Conservation (phyloP, 2,113 vertebrate genomes). For the Mionectes macconnelli region DNA sequence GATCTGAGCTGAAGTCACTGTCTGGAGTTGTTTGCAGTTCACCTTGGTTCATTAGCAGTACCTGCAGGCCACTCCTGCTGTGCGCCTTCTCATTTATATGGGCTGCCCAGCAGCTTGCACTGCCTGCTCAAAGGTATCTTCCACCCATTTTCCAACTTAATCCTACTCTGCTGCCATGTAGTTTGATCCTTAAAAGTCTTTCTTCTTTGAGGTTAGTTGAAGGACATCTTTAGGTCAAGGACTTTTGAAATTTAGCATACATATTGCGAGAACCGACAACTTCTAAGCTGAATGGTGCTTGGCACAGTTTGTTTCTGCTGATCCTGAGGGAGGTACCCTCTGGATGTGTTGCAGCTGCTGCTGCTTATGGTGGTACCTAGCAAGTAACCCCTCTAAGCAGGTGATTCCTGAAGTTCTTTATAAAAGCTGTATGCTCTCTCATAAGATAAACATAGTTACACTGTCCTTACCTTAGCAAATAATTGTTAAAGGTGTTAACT, state of each 20-base stretch:
- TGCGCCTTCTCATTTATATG: background rate
- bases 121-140: background rate
- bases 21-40: background rate
- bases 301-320: background rate
- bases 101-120: background rate
- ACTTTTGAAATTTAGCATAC: background rate
- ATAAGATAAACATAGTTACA: background rate
- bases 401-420: background rate
- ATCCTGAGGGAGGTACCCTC: background rate
- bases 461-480: background rate
- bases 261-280: fast-evolving
- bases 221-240: background rate
- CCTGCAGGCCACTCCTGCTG: background rate
- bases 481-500: background rate
- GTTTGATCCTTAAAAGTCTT: background rate
- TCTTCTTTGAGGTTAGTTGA: background rate
- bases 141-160: background rate
- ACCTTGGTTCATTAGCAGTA: background rate
- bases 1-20: background rate
- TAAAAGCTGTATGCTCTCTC: background rate
- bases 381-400: background rate
- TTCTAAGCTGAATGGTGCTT: background rate
- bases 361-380: background rate
- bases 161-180: background rate
- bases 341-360: background rate